phyloP scores from a whole-genome alignment of 1,140 invertebrate species.

The Microplitis mediator region DNA sequence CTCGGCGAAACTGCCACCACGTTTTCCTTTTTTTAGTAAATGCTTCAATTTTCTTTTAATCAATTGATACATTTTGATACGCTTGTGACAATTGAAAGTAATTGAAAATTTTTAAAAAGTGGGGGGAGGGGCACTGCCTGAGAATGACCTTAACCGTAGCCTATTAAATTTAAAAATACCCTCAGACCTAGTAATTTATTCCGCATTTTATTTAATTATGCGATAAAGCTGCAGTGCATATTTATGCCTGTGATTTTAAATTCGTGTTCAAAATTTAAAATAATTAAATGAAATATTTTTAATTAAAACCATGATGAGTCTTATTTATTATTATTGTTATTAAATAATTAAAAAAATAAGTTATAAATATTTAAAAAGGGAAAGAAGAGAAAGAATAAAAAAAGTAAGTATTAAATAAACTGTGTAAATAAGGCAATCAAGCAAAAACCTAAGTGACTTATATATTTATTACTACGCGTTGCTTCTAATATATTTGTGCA shows the following conservation, averaged over 20 bases:
- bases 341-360: not conserved
- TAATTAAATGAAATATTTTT: not conserved
- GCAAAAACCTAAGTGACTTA: slow-evolving; percentile 25
- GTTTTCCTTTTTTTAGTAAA: no score
- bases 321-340: not conserved
- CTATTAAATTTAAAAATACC: no score
- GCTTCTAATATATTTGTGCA: slow-evolving; percentile 48
- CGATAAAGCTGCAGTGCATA: not conserved
- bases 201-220: no score
- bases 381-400: not conserved
- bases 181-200: no score
- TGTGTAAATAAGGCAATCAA: slow-evolving; percentile 18
- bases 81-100: no score
- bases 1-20: no score
- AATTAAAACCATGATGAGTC: not conserved
- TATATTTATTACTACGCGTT: slow-evolving; percentile 41
- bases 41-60: no score
- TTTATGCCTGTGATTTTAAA: not conserved
- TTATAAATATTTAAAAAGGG: not conserved
- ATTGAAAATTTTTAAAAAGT: no score
- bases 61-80: no score
- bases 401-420: not conserved
- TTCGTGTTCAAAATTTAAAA: not conserved
- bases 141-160: no score
- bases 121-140: no score